phyloP scores from a whole-genome alignment of 2,797 vertebrate genomes.

The Naso thynnoides region DNA sequence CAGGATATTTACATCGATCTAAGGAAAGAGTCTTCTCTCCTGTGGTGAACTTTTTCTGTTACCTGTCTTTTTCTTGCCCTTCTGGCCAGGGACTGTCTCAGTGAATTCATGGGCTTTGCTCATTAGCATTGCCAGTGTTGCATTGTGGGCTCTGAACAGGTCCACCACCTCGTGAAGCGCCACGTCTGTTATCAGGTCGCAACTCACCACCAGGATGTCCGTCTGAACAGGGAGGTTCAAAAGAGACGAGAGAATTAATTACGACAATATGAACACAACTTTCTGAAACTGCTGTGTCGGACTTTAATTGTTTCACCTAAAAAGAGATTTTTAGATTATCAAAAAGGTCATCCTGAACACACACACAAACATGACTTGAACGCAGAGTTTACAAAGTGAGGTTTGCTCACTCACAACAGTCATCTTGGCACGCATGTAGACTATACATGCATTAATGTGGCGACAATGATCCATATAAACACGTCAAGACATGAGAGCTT shows the following conservation, averaged over 20 bases:
- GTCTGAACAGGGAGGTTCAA: conserved; percentile 82
- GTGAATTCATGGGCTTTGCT: conserved; percentile 91
- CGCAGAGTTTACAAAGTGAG: conserved; percentile 29
- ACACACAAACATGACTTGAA: conserved; percentile 19
- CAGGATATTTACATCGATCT: background rate
- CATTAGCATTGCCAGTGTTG: conserved; percentile 97
- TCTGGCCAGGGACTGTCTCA: conserved; percentile 94
- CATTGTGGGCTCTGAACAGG: conserved; percentile 94
- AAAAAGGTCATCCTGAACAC: background rate
- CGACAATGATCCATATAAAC: conserved; percentile 49
- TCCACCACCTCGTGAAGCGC: conserved; percentile 96
- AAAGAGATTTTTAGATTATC: conserved; percentile 3
- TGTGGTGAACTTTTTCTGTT: conserved; percentile 40
- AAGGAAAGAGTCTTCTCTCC: background rate
- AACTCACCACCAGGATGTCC: conserved; percentile 94
- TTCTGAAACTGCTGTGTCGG: background rate
- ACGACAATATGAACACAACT: background rate
- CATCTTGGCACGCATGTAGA: conserved; percentile 23
- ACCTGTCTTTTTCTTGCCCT: conserved; percentile 96
- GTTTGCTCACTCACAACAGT: conserved; percentile 31
- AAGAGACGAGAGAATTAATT: background rate
- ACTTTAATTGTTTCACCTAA: background rate
- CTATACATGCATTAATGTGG: conserved; percentile 39
- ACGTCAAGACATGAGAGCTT: conserved; percentile 32
- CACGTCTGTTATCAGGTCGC: conserved; percentile 96